Evolutionary conservation across 2,888 invertebrate genomes (phyloP).

Genomic region (Amphipyra berbera): DNA sequence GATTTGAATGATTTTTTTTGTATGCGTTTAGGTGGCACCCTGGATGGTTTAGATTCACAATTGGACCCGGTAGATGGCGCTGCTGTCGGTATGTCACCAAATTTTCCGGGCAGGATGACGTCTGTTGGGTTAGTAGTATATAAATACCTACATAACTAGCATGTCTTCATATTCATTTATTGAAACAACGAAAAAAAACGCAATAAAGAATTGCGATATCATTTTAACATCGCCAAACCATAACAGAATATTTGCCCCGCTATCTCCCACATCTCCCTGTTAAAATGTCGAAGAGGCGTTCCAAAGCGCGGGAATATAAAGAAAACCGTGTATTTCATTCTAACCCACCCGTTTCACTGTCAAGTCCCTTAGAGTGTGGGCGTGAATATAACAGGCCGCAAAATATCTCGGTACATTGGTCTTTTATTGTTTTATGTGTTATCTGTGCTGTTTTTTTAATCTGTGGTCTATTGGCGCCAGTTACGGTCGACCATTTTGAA

Average conservation of each 20-base stretch:
- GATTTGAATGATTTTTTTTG: too few species aligned
- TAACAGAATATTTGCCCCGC: conserved; percentile 14
- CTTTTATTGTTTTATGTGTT: conserved; percentile 49
- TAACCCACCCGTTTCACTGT: conserved; percentile 66
- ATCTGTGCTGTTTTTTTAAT: too few species aligned
- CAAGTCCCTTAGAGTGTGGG: conserved; percentile 53
- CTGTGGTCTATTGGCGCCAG: conserved; percentile 18
- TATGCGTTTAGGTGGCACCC: too few species aligned
- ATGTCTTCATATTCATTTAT: too few species aligned
- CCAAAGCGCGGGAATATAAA: conserved; percentile 46
- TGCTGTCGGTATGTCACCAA: too few species aligned
- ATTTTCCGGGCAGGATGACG: too few species aligned
- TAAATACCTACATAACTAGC: too few species aligned
- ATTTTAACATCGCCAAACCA: conserved; percentile 13
- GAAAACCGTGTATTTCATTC: conserved; percentile 59
- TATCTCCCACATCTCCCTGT: conserved; percentile 9
- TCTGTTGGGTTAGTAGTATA: too few species aligned
- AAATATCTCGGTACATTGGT: conserved; percentile 49
- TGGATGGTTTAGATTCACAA: too few species aligned
- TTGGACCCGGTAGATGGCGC: too few species aligned
- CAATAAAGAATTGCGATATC: not conserved
- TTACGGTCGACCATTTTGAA: conserved; percentile 21
- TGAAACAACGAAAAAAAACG: not conserved
- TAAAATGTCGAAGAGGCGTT: conserved; percentile 46
- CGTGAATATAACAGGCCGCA: conserved; percentile 53